phyloP scores from a whole-genome alignment of 2,113 vertebrate species.

The Stictonetta naevosa region DNA sequence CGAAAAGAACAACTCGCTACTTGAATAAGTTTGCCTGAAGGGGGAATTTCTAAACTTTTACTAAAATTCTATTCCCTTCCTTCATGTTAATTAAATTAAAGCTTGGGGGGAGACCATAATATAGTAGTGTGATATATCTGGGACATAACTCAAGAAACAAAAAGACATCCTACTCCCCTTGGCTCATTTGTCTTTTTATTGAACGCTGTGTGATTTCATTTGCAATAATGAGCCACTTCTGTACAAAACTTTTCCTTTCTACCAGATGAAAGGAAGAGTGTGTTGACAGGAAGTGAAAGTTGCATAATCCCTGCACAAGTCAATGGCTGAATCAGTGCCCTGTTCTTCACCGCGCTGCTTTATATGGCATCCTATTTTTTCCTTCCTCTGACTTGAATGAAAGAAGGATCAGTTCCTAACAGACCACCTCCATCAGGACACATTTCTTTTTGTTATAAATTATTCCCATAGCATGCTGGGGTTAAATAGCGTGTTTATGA shows the following conservation, averaged over 20 bases:
- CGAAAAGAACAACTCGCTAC: not conserved
- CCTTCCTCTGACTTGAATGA: not conserved
- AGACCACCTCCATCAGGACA: not conserved
- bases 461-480: not conserved
- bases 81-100: slow-evolving; percentile 43
- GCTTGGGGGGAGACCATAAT: not conserved
- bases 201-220: not conserved
- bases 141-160: not conserved
- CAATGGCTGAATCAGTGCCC: not conserved
- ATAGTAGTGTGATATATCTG: not conserved
- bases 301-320: not conserved
- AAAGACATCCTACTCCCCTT: not conserved
- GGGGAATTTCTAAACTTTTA: slow-evolving; percentile 38
- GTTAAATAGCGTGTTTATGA: not conserved
- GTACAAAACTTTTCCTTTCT: not conserved
- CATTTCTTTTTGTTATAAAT: not conserved
- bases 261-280: not conserved
- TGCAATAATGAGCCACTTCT: not conserved
- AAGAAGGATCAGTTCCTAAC: not conserved
- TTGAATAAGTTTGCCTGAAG: slow-evolving; percentile 40
- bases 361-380: not conserved
- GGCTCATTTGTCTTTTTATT: not conserved
- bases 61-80: slow-evolving; percentile 23
- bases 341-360: not conserved
- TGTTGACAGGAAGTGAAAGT: slow-evolving; percentile 5